Conservation (phyloP, 2,113 vertebrate genomes). For the Campylomormyrus numenius region DNA sequence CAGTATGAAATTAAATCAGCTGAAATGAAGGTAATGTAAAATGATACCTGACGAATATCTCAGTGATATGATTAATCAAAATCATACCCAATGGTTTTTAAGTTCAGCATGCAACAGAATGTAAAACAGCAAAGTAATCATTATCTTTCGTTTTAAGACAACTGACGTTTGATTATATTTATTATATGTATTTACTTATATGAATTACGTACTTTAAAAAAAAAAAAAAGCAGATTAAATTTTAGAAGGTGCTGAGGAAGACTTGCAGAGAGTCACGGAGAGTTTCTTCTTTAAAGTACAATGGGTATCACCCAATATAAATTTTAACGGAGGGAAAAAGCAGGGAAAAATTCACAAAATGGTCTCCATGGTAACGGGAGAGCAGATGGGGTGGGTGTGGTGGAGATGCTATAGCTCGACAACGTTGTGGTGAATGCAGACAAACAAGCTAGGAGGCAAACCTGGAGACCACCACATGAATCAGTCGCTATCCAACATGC, state of each 20-base stretch:
- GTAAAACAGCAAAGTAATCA: background rate
- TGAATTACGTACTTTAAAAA: background rate
- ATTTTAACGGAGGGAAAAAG: background rate
- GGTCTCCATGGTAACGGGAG: slow-evolving; percentile 15
- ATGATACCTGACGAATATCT: background rate
- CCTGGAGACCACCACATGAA: background rate
- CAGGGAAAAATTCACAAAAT: background rate
- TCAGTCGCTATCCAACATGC: background rate
- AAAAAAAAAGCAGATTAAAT: background rate
- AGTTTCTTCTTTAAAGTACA: background rate
- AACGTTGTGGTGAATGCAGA: background rate
- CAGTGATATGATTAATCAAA: background rate
- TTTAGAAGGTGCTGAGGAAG: background rate
- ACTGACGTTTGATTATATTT: background rate
- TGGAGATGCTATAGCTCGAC: background rate
- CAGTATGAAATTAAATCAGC: background rate
- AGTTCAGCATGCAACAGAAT: background rate
- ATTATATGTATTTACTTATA: background rate
- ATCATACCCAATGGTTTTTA: too few species aligned
- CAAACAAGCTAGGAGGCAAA: background rate
- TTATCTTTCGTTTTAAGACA: background rate
- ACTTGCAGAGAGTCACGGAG: background rate
- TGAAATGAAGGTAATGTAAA: background rate
- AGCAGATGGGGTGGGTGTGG: background rate
- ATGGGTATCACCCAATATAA: background rate